Base-by-base conservation (phyloP, 2,888 invertebrate species). In the Aspidiotus destructor region DNA sequence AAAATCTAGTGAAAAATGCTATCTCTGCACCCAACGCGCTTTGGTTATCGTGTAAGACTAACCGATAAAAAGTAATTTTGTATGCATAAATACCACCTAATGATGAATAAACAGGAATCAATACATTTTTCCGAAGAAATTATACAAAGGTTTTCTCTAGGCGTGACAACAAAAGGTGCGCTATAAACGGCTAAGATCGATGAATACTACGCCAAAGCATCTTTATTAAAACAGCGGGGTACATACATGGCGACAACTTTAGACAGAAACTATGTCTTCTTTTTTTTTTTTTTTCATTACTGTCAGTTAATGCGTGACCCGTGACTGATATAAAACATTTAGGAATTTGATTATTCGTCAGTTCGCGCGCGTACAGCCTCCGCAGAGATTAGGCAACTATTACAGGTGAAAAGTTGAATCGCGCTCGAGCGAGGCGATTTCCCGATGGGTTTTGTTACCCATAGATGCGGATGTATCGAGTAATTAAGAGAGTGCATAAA, bases 21-120 rank as follows among this genome's bases (percentile, higher is more conserved):
- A n/a, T 54, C 15, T n/a, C n/a, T 55, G 55, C n/a, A 17, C 15
- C n/a, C 15, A 42, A 52, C n/a, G 48, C 41, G 48, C 42, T 16
- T 16, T 42, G 57, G 42, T 42, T 44, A 42, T 44, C 41, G 28
- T 57, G 44, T 54, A 57, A 58, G 65, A 65, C 65, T 65, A 65
- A 65, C 48, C 65, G 65, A 58, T 65, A 41, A 65, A 28, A 65
- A 44, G 65, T 65, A 48, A 65, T 55, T 17, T 52, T 58, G 55
- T 65, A 58, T 65, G 58, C 65, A 57, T 65, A 65, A 65, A 65
- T 65, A 65, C 65, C 60, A 48, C 28, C 42, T 48, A 57, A 65
- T 65, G 58, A 58, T 65, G 65, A 65, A 65, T 65, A 65, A 65
- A 65, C 65, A 65, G 28, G 65, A 65, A 65, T 65, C 58, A 65